Conservation (phyloP, 2,888 invertebrate genomes). For the Carcina quercana region DNA sequence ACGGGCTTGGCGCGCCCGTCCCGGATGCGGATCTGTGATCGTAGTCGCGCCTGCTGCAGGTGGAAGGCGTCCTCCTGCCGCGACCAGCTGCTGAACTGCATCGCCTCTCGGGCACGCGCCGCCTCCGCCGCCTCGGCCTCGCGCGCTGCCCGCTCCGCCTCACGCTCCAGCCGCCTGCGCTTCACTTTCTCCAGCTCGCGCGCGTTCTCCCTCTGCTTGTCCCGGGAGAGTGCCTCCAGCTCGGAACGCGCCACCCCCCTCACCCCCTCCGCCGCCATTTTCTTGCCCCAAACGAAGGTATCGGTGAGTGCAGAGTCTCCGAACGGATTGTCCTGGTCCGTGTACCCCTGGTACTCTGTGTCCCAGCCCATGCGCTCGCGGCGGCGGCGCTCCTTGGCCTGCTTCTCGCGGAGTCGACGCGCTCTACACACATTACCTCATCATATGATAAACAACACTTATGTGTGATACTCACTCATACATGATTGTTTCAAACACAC, state of each 20-base stretch:
- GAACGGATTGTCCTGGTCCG: slow-evolving; percentile 98
- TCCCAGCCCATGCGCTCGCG: slow-evolving; percentile 98
- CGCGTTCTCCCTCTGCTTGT: slow-evolving; percentile 93
- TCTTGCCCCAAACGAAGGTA: slow-evolving; percentile 98
- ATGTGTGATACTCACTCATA: too few species aligned
- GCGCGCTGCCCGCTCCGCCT: slow-evolving; percentile 87
- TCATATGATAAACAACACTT: too few species aligned
- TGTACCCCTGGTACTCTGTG: slow-evolving; percentile 96
- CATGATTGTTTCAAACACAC: too few species aligned
- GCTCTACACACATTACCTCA: too few species aligned
- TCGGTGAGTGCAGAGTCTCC: slow-evolving; percentile 96
- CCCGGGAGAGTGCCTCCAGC: slow-evolving; percentile 86
- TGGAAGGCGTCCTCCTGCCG: slow-evolving; percentile 98
- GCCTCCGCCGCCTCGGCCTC: slow-evolving; percentile 85
- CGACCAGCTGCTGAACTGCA: slow-evolving; percentile 94
- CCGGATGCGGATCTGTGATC: slow-evolving; percentile 96
- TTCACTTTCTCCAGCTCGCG: slow-evolving; percentile 96
- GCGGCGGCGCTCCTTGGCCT: slow-evolving; percentile 89
- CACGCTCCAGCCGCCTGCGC: slow-evolving; percentile 90
- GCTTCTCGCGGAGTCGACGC: slow-evolving; percentile 91
- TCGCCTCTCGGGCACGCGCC: slow-evolving; percentile 89
- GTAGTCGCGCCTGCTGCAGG: slow-evolving; percentile 93
- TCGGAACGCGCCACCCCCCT: slow-evolving; percentile 84
- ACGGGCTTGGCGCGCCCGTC: slow-evolving; percentile 98
- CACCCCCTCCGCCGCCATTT: slow-evolving; percentile 94